Evolutionary conservation across 92 coral and sea anemone species (phyloP), one percentile per base, ranked within the genome.

Genomic region (Desmophyllum pertusum): DNA sequence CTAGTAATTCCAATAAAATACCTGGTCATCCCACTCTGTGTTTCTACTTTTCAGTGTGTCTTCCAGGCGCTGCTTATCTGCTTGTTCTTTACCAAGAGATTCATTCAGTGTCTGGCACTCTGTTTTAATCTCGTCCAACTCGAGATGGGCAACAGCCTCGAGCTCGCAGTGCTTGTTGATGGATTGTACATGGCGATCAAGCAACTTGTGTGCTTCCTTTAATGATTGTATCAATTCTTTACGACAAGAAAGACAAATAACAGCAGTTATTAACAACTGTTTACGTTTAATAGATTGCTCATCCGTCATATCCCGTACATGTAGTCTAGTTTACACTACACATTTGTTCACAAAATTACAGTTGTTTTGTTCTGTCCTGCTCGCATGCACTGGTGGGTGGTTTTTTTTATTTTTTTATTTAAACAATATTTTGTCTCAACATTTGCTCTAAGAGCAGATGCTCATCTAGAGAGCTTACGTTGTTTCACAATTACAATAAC

Each of bases 51-150:
- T 76, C 1, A 88, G n/a, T 51, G 89, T 86, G 19, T 84, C 84
- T 30, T 86, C 89, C 23, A 86, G 36, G 18, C 13, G 40, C 63
- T 76, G 76, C 59, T 81, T 88, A 21, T 52, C 86, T 62, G 88
- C 81, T 75, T 35, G 85, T 17, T 80, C 85, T 43, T 89, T 85
- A 33, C 81, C 70, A 25, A 92, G 27, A 67, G 76, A 69, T 37
- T 78, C 74, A 27, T 66, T 80, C 6, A 89, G 89, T 14, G 84
- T 71, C 38, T 90, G 90, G 85, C 78, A 82, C 41, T 94, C 98
- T 6, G 95, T 92, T 75, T 88, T 94, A 46, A 77, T 70, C 71
- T 96, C 95, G 76, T 94, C 98, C 70, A 96, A 80, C 77, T 94
- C 98, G 42, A 92, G 86, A 75, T 92, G 95, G 31, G 89, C 91